Base-by-base conservation (phyloP, 2,113 vertebrate genomes). In the Rattus rattus region DNA sequence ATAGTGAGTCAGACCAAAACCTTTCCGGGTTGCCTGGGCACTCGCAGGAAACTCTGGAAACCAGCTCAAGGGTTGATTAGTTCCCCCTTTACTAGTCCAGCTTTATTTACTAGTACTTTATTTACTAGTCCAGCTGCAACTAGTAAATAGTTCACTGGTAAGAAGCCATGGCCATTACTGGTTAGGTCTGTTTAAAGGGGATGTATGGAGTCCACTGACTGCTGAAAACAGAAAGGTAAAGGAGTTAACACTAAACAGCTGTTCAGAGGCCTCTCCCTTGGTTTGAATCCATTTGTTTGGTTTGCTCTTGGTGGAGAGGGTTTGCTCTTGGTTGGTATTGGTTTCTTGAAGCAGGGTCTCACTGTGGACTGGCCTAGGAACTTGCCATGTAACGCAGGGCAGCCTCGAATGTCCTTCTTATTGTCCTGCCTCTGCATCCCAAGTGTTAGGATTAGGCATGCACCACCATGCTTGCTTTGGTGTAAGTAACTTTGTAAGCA, bases 41-140 rank as follows among this genome's bases (percentile, higher is more conserved):
- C 76, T 91, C 61, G 5, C 17, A 79, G 70, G 85, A 92, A 95
- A 72, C 76, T 69, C 39, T 88, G 72, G 96, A 94, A 95, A 94
- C 67, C 22, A 59, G 59, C 30, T 88, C 10, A 67, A 47, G 9
- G 61, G 16, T 75, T 87, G 65, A 79, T 94, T 61, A 43, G 47
- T 75, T 79, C 81, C n/a, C 87, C 86, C 86, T n/a, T n/a, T n/a
- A n/a, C n/a, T n/a, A n/a, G n/a, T n/a, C n/a, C n/a, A n/a, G n/a
- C n/a, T n/a, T n/a, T n/a, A n/a, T n/a, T n/a, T n/a, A n/a, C n/a
- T n/a, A n/a, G n/a, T n/a, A n/a, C n/a, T n/a, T n/a, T n/a, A n/a
- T n/a, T n/a, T n/a, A n/a, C n/a, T n/a, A n/a, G 52, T 52, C 59
- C 16, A 52, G 76, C 22, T 67, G 16, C 11, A 80, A 28, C 49